Evolutionary conservation across 1,140 invertebrate species (phyloP), one percentile per base, ranked within the genome.

Genomic region (Hyles euphorbiae): DNA sequence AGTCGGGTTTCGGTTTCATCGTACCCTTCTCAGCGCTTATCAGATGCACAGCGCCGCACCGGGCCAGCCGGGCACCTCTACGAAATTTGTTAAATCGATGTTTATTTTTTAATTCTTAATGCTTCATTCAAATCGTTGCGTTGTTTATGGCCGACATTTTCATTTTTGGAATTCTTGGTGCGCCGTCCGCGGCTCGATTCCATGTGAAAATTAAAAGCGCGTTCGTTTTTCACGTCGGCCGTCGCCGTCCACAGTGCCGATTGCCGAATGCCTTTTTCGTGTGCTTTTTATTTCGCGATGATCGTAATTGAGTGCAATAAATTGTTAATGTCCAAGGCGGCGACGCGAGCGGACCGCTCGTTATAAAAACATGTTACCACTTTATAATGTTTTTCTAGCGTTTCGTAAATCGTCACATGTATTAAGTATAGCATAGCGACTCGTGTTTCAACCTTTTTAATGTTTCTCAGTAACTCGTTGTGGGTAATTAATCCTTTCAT

Each of bases 61-160:
- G 22, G 22, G 22, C 72, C 59, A 58, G 58, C 67, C 70, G 61
- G 65, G 65, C 71, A 61, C 72, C 72, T 33, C 70, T 70, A 65
- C 66, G 65, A 85, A 83, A 85, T 85, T 85, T 84, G 81, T 88
- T 83, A 78, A 74, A 63, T 74, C 64, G 45, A 52, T 68, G 47
- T 70, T 81, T 78, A 74, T 81, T 83, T 83, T 83, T 87, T 83
- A 74, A 80, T 75, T 81, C 74, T 75, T 77, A 34, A 72, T 77
- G 65, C 70, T 78, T 83, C 82, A 88, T 87, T 88, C 83, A 87
- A 88, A 88, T 87, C 78, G 77, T 79, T 81, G 70, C 60, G 81
- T 87, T 87, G 85, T 88, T 88, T 88, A 88, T 86, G 79, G 86
- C 72, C 76, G 74, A 78, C 80, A 87, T 87, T 88, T 87, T 88